These are phyloP conservation scores for Mesoclemmys tuberculata DNA, from an alignment of 2,113 vertebrate species.

Conservation along the genomic window DNA sequence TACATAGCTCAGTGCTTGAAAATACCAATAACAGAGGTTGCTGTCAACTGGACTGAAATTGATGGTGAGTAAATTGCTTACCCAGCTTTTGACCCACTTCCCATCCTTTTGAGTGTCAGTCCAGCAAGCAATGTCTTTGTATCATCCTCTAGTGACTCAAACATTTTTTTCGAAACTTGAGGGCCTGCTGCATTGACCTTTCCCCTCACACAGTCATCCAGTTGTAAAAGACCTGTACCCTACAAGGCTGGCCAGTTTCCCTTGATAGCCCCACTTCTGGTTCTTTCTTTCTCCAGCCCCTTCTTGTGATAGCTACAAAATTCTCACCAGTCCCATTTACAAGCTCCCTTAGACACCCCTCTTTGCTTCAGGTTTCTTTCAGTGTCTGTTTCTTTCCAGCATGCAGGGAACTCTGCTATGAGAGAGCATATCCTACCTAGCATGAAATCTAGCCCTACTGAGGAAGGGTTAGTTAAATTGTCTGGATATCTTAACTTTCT, in stretches of 20 bases:
- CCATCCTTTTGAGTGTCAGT: neutral
- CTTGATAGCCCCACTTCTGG: neutral
- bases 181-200: neutral
- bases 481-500: neutral
- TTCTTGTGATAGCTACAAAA: neutral
- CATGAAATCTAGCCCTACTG: neutral
- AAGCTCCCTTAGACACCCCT: neutral
- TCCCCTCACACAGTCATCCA: neutral
- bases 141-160: neutral
- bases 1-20: conserved; percentile 92
- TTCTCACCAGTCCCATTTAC: neutral
- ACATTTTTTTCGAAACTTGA: neutral
- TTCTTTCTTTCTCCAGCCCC: neutral
- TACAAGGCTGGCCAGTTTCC: neutral
- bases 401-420: neutral
- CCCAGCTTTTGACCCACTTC: neutral
- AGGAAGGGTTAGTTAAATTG: neutral
- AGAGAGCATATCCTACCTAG: neutral
- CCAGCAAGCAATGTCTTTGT: neutral
- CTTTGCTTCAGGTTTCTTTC: neutral
- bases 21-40: conserved; percentile 95
- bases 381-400: neutral
- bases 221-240: neutral
- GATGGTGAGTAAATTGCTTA: conserved; percentile 84
- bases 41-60: conserved; percentile 99